Conservation (phyloP, 1,140 invertebrate species). For the Penaeus indicus region DNA sequence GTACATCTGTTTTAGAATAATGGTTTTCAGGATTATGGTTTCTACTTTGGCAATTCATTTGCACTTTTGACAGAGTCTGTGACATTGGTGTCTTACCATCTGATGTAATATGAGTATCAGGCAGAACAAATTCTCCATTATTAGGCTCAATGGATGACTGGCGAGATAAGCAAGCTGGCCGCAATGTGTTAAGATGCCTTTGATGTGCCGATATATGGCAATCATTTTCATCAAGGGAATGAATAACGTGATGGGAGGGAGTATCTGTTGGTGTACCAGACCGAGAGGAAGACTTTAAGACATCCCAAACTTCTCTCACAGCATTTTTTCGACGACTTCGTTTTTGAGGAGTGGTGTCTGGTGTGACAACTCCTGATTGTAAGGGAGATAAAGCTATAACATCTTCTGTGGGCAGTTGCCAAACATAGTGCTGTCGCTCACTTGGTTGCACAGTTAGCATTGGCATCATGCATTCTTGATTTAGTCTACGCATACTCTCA, state of each 20-base stretch:
- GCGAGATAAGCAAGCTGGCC: constrained; percentile 26
- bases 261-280: constrained; percentile 35
- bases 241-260: constrained; percentile 29
- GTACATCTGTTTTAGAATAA: too few species aligned
- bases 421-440: constrained; percentile 53
- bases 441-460: constrained; percentile 29
- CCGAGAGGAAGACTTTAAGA: constrained; percentile 47
- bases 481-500: constrained; percentile 54
- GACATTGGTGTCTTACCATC: constrained; percentile 7
- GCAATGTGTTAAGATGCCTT: not conserved
- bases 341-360: constrained; percentile 16
- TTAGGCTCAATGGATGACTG: constrained; percentile 40
- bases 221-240: constrained; percentile 27
- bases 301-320: constrained; percentile 47
- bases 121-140: constrained; percentile 37
- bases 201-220: not conserved
- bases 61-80: too few species aligned
- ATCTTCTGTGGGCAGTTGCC: constrained; percentile 53
- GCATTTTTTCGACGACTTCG: constrained; percentile 23
- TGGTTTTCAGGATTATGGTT: too few species aligned
- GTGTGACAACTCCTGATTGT: constrained; percentile 11
- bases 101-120: constrained; percentile 51
- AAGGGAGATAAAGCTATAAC: constrained; percentile 42
- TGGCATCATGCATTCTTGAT: constrained; percentile 52
- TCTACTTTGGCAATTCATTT: too few species aligned